Evolutionary conservation across 37 sponge, comb jelly and placozoan genomes (phyloP).

Genomic region (Ephydatia muelleri): DNA sequence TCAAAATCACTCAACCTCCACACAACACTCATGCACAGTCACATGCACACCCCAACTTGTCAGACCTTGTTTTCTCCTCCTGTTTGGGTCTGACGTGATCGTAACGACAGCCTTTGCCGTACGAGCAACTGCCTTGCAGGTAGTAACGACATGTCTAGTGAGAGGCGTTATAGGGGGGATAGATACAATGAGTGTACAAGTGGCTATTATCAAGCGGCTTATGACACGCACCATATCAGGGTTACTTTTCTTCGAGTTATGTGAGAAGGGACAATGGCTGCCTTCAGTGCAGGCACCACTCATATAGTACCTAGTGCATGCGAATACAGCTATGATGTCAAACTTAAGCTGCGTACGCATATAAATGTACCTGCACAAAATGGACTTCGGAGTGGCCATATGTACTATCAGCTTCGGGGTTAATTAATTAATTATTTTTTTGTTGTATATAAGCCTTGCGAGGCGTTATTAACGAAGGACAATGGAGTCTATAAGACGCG

Average conservation of each 20-base stretch:
- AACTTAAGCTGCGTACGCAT: not conserved
- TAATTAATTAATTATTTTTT: no score
- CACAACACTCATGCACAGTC: no score
- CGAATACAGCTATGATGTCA: not conserved
- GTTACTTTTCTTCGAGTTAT: constrained; percentile 44
- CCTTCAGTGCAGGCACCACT: constrained; percentile 54
- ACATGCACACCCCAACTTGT: no score
- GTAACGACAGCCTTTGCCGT: constrained; percentile 60
- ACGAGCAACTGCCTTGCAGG: constrained; percentile 47
- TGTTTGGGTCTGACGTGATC: constrained; percentile 41
- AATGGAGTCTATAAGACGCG: not conserved
- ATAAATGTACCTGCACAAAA: constrained; percentile 51
- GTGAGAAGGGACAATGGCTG: constrained; percentile 58
- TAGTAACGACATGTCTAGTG: constrained; percentile 42
- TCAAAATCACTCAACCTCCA: no score
- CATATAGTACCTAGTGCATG: constrained; percentile 55
- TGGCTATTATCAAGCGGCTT: no score
- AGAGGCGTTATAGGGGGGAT: not conserved
- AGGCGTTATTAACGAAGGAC: no score
- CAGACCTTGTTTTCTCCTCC: no score
- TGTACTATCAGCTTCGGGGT: not conserved
- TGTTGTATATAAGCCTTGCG: no score
- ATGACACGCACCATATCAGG: constrained; percentile 51
- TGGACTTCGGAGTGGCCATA: constrained; percentile 10
- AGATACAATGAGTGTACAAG: not conserved